Evolutionary conservation across 2,888 invertebrate species (phyloP).

Genomic region (Meteorus cinctellus): DNA sequence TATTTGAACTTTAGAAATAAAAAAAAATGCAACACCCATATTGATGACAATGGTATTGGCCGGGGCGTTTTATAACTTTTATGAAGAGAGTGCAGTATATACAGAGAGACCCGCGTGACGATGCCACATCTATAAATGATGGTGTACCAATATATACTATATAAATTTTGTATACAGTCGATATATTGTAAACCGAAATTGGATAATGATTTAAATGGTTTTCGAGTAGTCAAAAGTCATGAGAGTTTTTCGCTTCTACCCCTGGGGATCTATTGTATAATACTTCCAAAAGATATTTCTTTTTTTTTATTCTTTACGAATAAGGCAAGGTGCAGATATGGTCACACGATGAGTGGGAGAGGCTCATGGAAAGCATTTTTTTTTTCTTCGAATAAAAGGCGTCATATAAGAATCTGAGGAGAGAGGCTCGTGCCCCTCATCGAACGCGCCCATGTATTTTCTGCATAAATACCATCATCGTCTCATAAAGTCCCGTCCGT

Average conservation of each 20-base stretch:
- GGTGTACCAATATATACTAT: background rate
- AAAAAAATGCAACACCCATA: slow-evolving; percentile 16
- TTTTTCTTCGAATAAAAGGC: slow-evolving; percentile 61
- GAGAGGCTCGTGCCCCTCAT: slow-evolving; percentile 65
- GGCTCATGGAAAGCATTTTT: slow-evolving; percentile 23
- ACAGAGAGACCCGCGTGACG: slow-evolving; percentile 15
- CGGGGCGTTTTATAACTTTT: background rate
- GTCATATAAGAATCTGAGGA: slow-evolving; percentile 51
- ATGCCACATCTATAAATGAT: slow-evolving; percentile 2
- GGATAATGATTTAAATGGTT: slow-evolving; percentile 68
- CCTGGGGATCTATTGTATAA: slow-evolving; percentile 42
- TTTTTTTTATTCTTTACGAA: slow-evolving; percentile 24
- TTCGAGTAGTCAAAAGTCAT: slow-evolving; percentile 57
- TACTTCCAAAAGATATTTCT: slow-evolving; percentile 41
- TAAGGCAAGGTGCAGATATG: slow-evolving; percentile 39
- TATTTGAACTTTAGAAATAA: slow-evolving; percentile 32
- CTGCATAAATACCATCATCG: background rate
- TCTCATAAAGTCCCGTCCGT: slow-evolving; percentile 3
- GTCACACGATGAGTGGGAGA: slow-evolving; percentile 8
- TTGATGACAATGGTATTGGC: slow-evolving; percentile 30
- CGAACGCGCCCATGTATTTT: background rate
- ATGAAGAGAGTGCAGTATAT: background rate
- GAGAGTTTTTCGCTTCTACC: slow-evolving; percentile 24
- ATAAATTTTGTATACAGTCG: background rate
- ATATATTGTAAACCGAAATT: slow-evolving; percentile 58